These are phyloP conservation scores for Tapera naevia DNA, from an alignment of 2,797 vertebrate species.

Conservation along the genomic window DNA sequence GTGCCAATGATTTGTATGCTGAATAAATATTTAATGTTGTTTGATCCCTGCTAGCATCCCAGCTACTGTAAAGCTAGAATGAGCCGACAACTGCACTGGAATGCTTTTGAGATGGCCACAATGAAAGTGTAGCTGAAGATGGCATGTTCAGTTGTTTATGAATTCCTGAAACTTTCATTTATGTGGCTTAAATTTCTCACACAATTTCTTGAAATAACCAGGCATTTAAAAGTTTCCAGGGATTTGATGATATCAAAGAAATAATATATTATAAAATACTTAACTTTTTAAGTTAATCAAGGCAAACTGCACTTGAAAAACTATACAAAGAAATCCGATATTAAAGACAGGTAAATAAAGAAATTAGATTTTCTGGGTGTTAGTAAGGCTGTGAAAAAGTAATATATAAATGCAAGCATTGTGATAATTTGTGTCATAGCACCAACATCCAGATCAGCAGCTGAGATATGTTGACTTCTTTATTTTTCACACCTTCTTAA, in stretches of 20 bases:
- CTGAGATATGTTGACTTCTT: neutral
- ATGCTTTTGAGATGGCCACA: neutral
- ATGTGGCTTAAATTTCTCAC: neutral
- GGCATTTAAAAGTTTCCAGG: neutral
- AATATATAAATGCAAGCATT: neutral
- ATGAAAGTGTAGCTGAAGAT: neutral
- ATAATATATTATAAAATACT: neutral
- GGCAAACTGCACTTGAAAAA: neutral
- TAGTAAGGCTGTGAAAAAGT: neutral
- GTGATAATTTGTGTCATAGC: neutral
- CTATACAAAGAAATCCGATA: neutral
- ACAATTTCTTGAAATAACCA: neutral
- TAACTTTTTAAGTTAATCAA: neutral
- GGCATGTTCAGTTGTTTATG: neutral
- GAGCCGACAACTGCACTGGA: neutral
- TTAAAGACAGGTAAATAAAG: neutral
- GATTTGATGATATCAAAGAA: neutral
- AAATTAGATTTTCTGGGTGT: neutral
- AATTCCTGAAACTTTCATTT: neutral
- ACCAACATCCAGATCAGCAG: neutral
- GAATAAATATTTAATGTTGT: neutral
- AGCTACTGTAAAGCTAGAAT: neutral
- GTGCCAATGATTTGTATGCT: neutral
- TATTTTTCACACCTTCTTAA: neutral
- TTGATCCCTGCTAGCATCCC: neutral